Percentiles rank a stretch among this genome's conserved stretches.
These are phyloP conservation scores for Diplosoma virens DNA, from an alignment of 23 tunicate species.

Conservation along the genomic window DNA sequence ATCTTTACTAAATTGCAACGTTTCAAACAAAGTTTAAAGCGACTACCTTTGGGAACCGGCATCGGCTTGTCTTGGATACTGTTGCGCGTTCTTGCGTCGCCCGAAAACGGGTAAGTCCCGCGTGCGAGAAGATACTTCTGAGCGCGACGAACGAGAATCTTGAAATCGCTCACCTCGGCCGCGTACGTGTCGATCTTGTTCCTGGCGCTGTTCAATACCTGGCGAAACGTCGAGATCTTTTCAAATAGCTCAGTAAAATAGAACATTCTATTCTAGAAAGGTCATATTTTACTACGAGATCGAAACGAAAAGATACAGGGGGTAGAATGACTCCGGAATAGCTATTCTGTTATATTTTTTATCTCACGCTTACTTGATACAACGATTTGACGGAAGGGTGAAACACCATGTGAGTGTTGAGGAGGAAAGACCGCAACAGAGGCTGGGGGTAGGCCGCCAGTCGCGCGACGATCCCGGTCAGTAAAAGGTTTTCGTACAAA, in stretches of 20 bases:
- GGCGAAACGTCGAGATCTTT: too few species aligned
- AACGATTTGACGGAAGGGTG: conserved; percentile 85
- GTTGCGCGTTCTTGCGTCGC: conserved; percentile 41
- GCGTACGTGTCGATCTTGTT: conserved; percentile 72
- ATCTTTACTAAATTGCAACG: not conserved
- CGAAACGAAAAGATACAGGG: too few species aligned
- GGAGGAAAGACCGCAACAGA: conserved; percentile 74
- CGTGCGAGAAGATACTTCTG: conserved; percentile 84
- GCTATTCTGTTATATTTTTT: not conserved
- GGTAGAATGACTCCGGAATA: too few species aligned
- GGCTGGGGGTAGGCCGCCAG: conserved; percentile 88
- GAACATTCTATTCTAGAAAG: too few species aligned
- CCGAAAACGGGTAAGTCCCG: conserved; percentile 51
- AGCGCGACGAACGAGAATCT: conserved; percentile 60
- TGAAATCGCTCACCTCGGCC: conserved; percentile 40
- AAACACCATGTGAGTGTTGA: conserved; percentile 91
- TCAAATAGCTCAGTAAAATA: too few species aligned
- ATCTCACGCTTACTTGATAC: conserved; percentile 55
- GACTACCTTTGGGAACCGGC: conserved; percentile 81
- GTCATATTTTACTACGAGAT: too few species aligned
- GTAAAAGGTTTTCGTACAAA: conserved; percentile 79
- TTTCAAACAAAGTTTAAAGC: not conserved
- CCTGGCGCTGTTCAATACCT: conserved; percentile 78
- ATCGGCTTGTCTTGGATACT: conserved; percentile 54
- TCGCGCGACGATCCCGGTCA: conserved; percentile 86